phyloP scores from a whole-genome alignment of 2,888 invertebrate species.

The Rosalia funebris region DNA sequence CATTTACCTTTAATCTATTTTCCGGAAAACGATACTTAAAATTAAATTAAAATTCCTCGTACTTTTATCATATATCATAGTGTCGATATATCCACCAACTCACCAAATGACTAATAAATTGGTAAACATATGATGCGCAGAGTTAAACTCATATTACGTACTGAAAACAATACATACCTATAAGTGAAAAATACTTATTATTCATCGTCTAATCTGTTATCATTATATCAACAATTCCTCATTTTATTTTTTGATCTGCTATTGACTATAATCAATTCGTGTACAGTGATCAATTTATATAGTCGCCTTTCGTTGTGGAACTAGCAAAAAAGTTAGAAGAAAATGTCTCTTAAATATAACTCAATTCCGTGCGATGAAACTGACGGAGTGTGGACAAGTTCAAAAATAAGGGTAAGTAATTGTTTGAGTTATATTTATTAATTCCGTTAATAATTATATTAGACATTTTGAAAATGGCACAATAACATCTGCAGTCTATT shows the following conservation, averaged over 20 bases:
- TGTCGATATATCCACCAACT: neutral
- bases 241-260: neutral
- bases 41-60: too few species aligned
- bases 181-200: neutral
- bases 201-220: neutral
- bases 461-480: too few species aligned
- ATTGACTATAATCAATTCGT: neutral
- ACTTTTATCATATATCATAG: too few species aligned
- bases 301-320: neutral
- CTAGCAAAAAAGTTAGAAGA: neutral
- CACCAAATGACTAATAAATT: neutral
- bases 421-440: too few species aligned
- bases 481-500: too few species aligned
- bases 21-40: too few species aligned
- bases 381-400: neutral
- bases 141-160: neutral
- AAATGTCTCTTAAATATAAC: neutral
- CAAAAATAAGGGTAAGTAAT: neutral
- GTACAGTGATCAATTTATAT: neutral
- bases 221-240: conserved; percentile 6
- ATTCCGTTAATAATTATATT: too few species aligned
- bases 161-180: neutral
- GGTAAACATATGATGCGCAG: neutral
- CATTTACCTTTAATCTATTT: too few species aligned
- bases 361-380: neutral